Percentiles rank a stretch among this genome's conserved stretches.
Conservation (phyloP, 2,113 vertebrate genomes). For the Ornithorhynchus anatinus region DNA sequence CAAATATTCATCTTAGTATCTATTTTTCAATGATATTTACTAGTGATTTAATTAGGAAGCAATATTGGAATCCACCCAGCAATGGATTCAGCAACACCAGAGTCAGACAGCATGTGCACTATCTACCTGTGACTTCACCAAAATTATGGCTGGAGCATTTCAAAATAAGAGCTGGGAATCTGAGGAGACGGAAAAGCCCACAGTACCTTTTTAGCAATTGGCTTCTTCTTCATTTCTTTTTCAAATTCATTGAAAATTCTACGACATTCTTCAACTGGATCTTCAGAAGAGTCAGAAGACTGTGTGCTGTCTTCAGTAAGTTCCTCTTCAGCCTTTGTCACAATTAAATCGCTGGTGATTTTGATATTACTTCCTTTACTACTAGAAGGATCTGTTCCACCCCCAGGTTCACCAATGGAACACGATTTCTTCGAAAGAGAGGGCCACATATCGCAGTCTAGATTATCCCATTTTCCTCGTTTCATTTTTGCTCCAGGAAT, state of each 20-base stretch:
- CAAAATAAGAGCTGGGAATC: too few species aligned
- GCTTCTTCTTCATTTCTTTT: conserved; percentile 3
- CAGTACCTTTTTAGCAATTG: conserved; percentile 21
- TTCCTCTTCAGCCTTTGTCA: background rate
- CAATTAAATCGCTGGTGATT: background rate
- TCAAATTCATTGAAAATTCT: conserved; percentile 70
- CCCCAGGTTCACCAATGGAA: background rate
- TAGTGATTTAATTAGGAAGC: too few species aligned
- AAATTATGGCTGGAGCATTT: too few species aligned
- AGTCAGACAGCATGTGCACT: too few species aligned
- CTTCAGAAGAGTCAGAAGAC: conserved; percentile 65
- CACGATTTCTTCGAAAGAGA: background rate
- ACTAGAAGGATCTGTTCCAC: background rate
- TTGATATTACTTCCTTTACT: background rate
- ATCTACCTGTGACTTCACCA: too few species aligned
- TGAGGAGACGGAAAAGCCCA: background rate
- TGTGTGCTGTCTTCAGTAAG: background rate
- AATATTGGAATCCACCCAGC: too few species aligned
- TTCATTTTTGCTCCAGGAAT: background rate
- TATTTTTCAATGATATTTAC: too few species aligned
- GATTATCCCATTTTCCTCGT: background rate
- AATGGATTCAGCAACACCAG: too few species aligned
- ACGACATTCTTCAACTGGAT: conserved; percentile 77
- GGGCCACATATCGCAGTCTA: rapidly evolving
- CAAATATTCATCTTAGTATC: too few species aligned